Evolutionary conservation across 2,888 invertebrate genomes (phyloP).

Genomic region (Eretmocerus hayati): DNA sequence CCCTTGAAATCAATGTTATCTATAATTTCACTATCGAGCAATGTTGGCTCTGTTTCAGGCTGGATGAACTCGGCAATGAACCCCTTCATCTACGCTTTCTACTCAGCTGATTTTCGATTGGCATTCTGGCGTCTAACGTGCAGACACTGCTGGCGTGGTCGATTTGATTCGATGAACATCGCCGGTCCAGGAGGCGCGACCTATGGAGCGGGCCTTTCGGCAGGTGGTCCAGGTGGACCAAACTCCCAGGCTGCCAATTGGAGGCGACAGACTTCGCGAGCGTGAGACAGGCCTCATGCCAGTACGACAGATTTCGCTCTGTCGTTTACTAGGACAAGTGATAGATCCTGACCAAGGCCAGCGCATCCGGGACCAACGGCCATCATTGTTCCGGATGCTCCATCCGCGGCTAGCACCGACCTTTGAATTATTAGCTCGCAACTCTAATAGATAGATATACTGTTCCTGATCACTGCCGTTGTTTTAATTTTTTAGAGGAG

Average conservation of each 20-base stretch:
- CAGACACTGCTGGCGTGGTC: constrained; percentile 55
- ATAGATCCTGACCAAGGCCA: no score
- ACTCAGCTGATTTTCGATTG: constrained; percentile 77
- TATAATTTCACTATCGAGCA: no score
- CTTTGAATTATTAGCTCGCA: no score
- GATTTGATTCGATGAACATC: constrained; percentile 7
- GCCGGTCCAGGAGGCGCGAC: background rate
- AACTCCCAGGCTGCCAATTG: constrained; percentile 1
- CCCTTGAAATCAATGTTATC: no score
- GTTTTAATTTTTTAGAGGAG: no score
- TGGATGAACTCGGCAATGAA: constrained; percentile 89
- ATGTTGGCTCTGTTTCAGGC: no score
- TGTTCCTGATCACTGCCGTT: no score
- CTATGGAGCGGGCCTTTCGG: background rate
- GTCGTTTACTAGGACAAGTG: no score
- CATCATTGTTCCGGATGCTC: no score
- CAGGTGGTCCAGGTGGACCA: background rate
- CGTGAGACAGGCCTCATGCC: constrained; percentile 7
- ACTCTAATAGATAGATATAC: no score
- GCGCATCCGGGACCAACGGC: no score
- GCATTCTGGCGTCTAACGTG: constrained; percentile 81
- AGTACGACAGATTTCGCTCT: background rate
- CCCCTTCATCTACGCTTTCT: constrained; percentile 86
- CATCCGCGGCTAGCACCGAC: no score
- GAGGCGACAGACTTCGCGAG: constrained; percentile 17